Base-by-base conservation (phyloP, 2,797 vertebrate species). In the Serranus cabrilla region DNA sequence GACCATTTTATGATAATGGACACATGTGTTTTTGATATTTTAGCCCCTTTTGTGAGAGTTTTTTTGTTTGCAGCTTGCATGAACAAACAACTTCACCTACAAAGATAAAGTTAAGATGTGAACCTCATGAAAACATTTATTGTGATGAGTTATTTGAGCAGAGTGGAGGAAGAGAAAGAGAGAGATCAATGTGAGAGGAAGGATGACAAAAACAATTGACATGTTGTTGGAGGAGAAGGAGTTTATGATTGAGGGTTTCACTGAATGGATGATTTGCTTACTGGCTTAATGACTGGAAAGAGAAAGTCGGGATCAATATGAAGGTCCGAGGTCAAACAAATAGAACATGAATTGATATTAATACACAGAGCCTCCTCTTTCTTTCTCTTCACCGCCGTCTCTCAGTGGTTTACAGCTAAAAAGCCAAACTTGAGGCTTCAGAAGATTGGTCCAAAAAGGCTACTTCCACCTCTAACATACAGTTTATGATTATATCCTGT, bases 201-300 rank as follows among this genome's bases (percentile, higher is more conserved):
- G 9, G 49, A 52, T 14, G 43, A 56, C 7, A 8, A 11, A 78
- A 60, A 65, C 5, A 59, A 73, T 69, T 59, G 13, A n/a, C 18
- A 59, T 70, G 73, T 25, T 67, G 70, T 18, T 25, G 61, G 45
- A 52, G n/a, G 23, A 34, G 63, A n/a, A 65, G 1, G 45, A 67
- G 31, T 7, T 64, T 18, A 11, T 55, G 62, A 80, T 50, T 2
- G 65, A 75, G 42, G 14, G 20, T 21, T 51, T 64, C 47, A n/a
- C 20, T 49, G 45, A 25, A 73, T 27, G 47, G 34, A 65, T 75
- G 52, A 59, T 81, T 75, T 86, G 39, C 86, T 83, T 71, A 54
- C 31, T 27, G 20, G 14, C 17, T 56, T 47, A 56, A 69, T 61
- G 56, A 52, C 46, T 74, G 63, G 58, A 39, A 78, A 74, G 51